A percentile compares a stretch with the other conserved stretches of the same genome.
phyloP scores from a whole-genome alignment of 35 echinoderm and acorn worm genomes.

The Anneissia japonica region DNA sequence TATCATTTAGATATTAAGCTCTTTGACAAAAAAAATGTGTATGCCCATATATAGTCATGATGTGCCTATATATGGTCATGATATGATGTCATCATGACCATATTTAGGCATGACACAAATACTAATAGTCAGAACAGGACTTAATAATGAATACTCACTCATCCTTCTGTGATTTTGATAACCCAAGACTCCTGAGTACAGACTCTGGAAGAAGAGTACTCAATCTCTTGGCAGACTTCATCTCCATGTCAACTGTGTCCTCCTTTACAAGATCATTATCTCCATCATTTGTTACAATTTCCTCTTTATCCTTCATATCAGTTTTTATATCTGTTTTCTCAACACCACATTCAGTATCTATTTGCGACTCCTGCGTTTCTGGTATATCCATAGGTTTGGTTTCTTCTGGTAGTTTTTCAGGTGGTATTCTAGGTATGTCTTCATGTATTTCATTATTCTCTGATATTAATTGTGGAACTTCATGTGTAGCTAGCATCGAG shows the following conservation, averaged over 20 bases:
- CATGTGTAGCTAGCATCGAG: neutral
- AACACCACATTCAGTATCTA: neutral
- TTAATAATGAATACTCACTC: neutral
- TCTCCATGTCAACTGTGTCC: neutral
- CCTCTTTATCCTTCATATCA: neutral
- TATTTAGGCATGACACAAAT: too few species aligned
- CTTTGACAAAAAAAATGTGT: too few species aligned
- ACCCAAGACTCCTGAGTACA: neutral
- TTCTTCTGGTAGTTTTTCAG: neutral
- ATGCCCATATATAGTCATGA: too few species aligned
- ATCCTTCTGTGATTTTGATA: neutral
- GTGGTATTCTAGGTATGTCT: neutral
- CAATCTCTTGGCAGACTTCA: neutral
- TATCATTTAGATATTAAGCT: too few species aligned
- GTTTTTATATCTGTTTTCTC: neutral
- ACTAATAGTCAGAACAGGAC: too few species aligned
- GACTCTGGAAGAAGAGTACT: neutral
- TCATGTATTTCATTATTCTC: neutral
- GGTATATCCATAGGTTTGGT: neutral
- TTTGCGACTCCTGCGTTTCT: neutral
- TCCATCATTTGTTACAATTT: neutral
- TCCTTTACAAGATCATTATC: neutral
- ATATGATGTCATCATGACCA: too few species aligned
- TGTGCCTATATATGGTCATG: too few species aligned
- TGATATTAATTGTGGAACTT: neutral